phyloP scores from a whole-genome alignment of 2,113 vertebrate genomes.

The Sceloporus undulatus region DNA sequence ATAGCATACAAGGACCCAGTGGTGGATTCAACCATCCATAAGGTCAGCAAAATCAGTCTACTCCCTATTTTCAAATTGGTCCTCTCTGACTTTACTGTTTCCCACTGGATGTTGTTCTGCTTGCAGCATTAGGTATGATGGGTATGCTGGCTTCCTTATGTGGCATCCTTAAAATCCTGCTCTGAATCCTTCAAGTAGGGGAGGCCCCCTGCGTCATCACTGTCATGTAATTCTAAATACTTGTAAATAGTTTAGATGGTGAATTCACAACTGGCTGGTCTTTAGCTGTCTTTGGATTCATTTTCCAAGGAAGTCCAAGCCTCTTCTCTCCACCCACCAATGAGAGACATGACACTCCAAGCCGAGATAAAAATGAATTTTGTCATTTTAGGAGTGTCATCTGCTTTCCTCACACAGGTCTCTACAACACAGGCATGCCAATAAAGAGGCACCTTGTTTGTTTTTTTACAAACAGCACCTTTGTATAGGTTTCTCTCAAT shows the following conservation, averaged over 20 bases:
- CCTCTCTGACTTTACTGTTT: not conserved
- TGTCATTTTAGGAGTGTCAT: no score
- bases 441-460: no score
- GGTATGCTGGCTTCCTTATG: not conserved
- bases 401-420: no score
- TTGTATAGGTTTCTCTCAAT: no score
- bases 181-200: not conserved
- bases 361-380: no score
- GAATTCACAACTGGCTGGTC: not conserved
- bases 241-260: slow-evolving; percentile 6
- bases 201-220: not conserved
- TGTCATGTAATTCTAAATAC: not conserved
- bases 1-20: not conserved
- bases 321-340: no score
- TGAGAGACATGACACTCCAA: no score
- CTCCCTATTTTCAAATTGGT: not conserved
- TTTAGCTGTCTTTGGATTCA: not conserved
- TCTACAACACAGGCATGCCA: no score
- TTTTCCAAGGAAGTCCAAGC: no score
- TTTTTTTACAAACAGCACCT: no score
- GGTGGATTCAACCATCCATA: not conserved
- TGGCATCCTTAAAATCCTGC: not conserved
- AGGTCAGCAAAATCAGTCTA: not conserved
- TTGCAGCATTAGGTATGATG: not conserved
- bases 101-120: not conserved